Evolutionary conservation across 2,797 vertebrate species (phyloP).

Genomic region (Ceryle rudis): DNA sequence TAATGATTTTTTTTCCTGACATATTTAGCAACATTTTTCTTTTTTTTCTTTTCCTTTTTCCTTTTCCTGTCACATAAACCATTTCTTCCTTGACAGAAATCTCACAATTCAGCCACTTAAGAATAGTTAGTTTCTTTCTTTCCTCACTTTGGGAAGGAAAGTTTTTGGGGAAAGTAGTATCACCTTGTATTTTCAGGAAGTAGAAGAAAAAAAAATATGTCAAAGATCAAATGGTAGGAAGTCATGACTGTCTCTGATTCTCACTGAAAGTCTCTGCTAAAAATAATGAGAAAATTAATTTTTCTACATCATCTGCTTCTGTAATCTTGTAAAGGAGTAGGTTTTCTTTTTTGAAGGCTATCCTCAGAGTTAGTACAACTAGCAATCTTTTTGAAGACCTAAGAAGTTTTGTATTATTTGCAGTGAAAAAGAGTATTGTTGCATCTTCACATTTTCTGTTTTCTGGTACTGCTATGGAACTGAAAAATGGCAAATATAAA

Average conservation of each 20-base stretch:
- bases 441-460: background rate
- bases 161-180: slow-evolving; percentile 13
- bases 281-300: background rate
- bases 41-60: background rate
- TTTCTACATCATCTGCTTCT: background rate
- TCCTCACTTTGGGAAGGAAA: background rate
- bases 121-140: background rate
- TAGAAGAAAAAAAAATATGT: background rate
- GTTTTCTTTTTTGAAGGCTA: background rate
- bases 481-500: background rate
- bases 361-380: background rate
- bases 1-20: background rate
- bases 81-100: background rate
- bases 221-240: background rate
- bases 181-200: background rate
- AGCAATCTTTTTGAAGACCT: background rate
- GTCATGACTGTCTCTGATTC: background rate
- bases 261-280: background rate
- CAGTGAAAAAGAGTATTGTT: background rate
- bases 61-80: background rate
- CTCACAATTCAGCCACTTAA: background rate
- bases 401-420: background rate
- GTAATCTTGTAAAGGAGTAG: background rate
- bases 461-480: background rate
- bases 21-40: background rate